A percentile compares a stretch with the other conserved stretches of the same genome.
These are phyloP conservation scores for Odontomachus brunneus DNA, from an alignment of 1,140 invertebrate genomes.

Conservation along the genomic window DNA sequence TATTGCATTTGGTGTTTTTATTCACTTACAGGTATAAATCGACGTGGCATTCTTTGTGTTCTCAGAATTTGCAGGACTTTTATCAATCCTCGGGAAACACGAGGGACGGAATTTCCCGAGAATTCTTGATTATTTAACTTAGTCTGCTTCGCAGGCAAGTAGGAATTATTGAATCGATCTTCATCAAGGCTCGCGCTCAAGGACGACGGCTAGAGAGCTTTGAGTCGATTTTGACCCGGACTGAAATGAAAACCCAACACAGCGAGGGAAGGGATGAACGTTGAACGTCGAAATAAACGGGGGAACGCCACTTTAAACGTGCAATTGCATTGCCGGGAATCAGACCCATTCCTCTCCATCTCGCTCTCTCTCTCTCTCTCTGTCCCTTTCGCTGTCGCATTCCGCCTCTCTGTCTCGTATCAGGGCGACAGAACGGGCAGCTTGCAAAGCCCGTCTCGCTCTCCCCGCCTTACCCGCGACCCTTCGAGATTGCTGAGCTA, in stretches of 20 bases:
- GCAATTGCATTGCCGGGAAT: slow-evolving; percentile 86
- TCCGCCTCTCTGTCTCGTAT: slow-evolving; percentile 49
- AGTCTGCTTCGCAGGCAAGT: neutral
- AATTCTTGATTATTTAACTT: neutral
- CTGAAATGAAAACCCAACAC: slow-evolving; percentile 71
- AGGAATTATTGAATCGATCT: slow-evolving; percentile 67
- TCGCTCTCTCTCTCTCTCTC: slow-evolving; percentile 46
- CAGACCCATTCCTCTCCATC: slow-evolving; percentile 82
- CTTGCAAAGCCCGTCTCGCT: slow-evolving; percentile 65
- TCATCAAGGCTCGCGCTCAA: slow-evolving; percentile 64
- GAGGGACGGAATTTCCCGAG: neutral
- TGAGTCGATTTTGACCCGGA: slow-evolving; percentile 69
- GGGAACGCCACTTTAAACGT: slow-evolving; percentile 85
- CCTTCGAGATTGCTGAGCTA: slow-evolving; percentile 86
- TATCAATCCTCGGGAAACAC: neutral
- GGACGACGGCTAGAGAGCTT: slow-evolving; percentile 59
- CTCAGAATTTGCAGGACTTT: neutral
- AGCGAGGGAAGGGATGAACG: slow-evolving; percentile 69
- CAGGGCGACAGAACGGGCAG: slow-evolving; percentile 60
- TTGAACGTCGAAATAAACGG: slow-evolving; percentile 84
- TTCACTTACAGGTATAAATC: slow-evolving; percentile 2
- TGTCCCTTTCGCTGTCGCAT: slow-evolving; percentile 58
- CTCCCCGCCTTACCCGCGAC: slow-evolving; percentile 74
- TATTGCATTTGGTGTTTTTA: neutral
- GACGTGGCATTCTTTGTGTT: neutral